These are phyloP conservation scores for Chionis minor DNA, from an alignment of 2,113 vertebrate genomes.

Conservation along the genomic window DNA sequence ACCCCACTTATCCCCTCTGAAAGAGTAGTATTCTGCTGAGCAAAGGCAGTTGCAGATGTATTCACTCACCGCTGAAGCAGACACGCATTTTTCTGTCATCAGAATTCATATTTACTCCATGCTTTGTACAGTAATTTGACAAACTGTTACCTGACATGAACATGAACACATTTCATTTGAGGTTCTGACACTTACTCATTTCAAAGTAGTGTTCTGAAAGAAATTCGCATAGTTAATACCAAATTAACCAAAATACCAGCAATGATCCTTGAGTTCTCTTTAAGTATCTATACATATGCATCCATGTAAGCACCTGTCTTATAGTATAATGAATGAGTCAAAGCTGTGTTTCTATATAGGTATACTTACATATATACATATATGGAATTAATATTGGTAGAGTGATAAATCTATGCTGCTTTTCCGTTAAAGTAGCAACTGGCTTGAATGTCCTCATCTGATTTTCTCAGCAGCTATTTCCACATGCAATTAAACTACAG, in stretches of 20 bases:
- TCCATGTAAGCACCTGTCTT: background rate
- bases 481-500: background rate
- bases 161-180: background rate
- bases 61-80: background rate
- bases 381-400: background rate
- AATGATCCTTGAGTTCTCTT: background rate
- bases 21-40: background rate
- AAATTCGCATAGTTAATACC: background rate
- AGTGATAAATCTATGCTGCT: background rate
- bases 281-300: background rate
- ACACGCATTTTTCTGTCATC: constrained; percentile 19
- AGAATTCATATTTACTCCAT: constrained; percentile 43
- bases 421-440: background rate
- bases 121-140: constrained; percentile 46
- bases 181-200: constrained; percentile 5
- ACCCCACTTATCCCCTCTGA: background rate
- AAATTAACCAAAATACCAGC: constrained; percentile 3
- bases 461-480: background rate
- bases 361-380: no score
- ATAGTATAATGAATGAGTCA: background rate
- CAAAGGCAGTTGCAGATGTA: background rate
- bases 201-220: constrained; percentile 38
- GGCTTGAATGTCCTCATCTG: background rate
- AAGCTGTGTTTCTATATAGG: background rate
- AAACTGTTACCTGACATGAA: constrained; percentile 21